Percentiles rank a stretch among this genome's conserved stretches.
These are phyloP conservation scores for Glaucomys volans DNA, from an alignment of 2,113 vertebrate genomes.

Conservation along the genomic window DNA sequence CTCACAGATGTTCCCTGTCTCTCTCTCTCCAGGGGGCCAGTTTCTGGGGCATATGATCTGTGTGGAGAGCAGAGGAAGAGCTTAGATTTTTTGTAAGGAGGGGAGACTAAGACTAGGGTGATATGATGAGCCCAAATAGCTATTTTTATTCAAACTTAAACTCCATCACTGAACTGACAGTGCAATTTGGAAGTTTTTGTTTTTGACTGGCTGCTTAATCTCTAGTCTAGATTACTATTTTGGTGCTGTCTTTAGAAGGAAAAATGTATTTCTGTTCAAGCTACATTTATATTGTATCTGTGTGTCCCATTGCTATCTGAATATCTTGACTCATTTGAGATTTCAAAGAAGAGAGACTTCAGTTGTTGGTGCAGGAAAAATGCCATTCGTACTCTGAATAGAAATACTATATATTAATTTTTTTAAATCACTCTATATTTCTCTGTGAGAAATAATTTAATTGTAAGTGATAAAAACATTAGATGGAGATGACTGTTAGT, in stretches of 20 bases:
- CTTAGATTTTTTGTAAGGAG: not conserved
- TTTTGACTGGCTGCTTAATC: not conserved
- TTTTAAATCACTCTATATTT: conserved; percentile 47
- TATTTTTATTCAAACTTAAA: not conserved
- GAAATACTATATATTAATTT: not conserved
- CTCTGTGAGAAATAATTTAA: conserved; percentile 35
- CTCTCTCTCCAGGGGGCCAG: not conserved
- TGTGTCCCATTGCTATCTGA: not conserved
- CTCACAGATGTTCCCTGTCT: not conserved
- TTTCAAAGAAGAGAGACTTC: not conserved
- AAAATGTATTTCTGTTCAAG: not conserved
- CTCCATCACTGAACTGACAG: not conserved
- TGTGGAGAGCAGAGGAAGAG: not conserved
- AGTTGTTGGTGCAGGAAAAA: not conserved
- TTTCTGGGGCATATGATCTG: not conserved
- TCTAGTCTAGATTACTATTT: not conserved
- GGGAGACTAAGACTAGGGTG: not conserved
- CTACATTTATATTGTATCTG: not conserved
- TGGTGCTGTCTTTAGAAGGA: not conserved
- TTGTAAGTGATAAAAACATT: not conserved
- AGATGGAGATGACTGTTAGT: not conserved
- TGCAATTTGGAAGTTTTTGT: not conserved
- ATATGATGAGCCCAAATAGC: not conserved
- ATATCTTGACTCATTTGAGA: not conserved
- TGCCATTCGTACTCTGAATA: not conserved